Conservation (phyloP, 2,113 vertebrate species). For the Phycodurus eques region DNA sequence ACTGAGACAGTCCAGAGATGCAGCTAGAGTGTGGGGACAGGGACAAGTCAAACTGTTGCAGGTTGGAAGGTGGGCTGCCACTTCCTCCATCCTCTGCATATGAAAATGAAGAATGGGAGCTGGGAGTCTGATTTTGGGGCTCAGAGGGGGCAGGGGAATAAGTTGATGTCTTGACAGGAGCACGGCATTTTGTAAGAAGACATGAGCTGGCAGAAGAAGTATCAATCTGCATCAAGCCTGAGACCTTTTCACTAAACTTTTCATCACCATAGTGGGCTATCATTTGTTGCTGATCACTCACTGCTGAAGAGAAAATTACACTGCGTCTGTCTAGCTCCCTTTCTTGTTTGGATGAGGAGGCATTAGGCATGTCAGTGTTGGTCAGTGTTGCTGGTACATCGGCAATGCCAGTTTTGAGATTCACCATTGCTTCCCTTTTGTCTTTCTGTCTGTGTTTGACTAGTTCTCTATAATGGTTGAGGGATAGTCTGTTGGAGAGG, state of each 20-base stretch:
- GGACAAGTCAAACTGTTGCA: conserved; percentile 96
- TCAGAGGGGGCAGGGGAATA: conserved; percentile 92
- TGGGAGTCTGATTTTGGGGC: conserved; percentile 94
- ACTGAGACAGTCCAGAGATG: conserved; percentile 79
- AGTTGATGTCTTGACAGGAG: conserved; percentile 91
- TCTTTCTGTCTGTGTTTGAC: conserved; percentile 97
- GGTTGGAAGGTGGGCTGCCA: conserved; percentile 92
- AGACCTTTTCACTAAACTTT: conserved; percentile 81
- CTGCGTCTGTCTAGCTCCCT: conserved; percentile 92
- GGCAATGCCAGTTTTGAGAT: conserved; percentile 74
- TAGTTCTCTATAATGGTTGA: conserved; percentile 85
- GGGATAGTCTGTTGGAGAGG: conserved; percentile 86
- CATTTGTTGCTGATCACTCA: conserved; percentile 86
- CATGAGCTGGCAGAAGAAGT: conserved; percentile 78
- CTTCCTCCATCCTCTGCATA: conserved; percentile 93
- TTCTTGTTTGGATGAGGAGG: conserved; percentile 90
- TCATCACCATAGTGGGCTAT: conserved; percentile 90
- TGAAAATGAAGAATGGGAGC: conserved; percentile 97
- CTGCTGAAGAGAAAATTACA: conserved; percentile 94
- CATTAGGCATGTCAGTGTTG: conserved; percentile 83
- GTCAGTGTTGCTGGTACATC: conserved; percentile 75
- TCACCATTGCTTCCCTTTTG: conserved; percentile 85
- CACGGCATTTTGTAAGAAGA: conserved; percentile 80
- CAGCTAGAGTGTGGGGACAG: conserved; percentile 87
- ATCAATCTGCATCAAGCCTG: conserved; percentile 46